Evolutionary conservation across 2,113 vertebrate species (phyloP).

Genomic region (Clarias magur): DNA sequence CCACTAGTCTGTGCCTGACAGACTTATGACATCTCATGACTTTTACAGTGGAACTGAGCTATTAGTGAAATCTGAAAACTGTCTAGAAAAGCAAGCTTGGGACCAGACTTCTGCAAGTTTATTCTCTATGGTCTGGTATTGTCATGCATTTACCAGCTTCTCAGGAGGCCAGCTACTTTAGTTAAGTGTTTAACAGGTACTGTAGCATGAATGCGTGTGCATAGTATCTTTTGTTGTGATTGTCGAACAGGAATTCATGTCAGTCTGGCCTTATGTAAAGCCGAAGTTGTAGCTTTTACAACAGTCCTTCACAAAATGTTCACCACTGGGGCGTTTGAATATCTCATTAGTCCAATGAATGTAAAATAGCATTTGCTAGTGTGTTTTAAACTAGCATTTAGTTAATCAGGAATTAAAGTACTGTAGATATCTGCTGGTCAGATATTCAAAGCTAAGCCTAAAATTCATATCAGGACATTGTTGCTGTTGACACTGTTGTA

Average conservation of each 20-base stretch:
- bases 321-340: background rate
- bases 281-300: background rate
- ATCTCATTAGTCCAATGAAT: background rate
- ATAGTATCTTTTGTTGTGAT: background rate
- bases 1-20: slow-evolving; percentile 72
- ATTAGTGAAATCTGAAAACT: slow-evolving; percentile 6
- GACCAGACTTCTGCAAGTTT: slow-evolving; percentile 3
- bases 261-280: background rate
- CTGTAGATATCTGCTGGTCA: slow-evolving; percentile 23
- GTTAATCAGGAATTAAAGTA: background rate
- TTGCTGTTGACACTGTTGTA: background rate
- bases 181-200: background rate
- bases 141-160: background rate
- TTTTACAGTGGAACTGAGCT: background rate
- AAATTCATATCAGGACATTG: background rate
- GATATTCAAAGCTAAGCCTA: background rate
- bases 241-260: background rate
- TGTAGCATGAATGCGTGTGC: background rate
- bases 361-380: background rate
- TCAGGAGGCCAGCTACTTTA: background rate
- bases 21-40: slow-evolving; percentile 66
- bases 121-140: background rate
- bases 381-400: background rate
- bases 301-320: background rate
- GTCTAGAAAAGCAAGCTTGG: slow-evolving; percentile 10